Evolutionary conservation across 2,797 vertebrate species (phyloP), one percentile per base, ranked within the genome.

Genomic region (Falco cherrug): DNA sequence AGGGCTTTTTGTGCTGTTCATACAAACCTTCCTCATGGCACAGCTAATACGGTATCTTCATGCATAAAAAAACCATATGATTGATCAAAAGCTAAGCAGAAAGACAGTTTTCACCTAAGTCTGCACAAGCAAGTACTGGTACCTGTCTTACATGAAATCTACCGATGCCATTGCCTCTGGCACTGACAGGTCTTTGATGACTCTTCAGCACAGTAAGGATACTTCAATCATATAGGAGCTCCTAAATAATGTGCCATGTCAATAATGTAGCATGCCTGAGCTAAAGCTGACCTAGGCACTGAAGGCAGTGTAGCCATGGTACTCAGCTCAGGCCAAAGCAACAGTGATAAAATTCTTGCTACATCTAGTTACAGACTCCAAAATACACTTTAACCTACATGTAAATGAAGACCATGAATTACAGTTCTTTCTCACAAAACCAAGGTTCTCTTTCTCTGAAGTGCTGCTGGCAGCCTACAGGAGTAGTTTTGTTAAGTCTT

Each of bases 251-350:
- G 2, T 28, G 45, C 15, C 6, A 1, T 2, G 11, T 0, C 48
- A 6, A 1, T 13, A 28, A 11, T 0, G 3, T 3, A 39, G 26
- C 17, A 14, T 1, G 0, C n/a, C 59, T 14, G 0, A 19, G 25
- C 43, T 10, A 13, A 18, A 41, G 25, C 57, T 24, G 11, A 11
- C 24, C 85, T 8, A 48, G 71, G 25, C 33, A 4, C 56, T 6
- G 85, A 5, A 10, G 56, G 43, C 75, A 39, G 54, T 0, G 0
- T 0, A 13, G 57, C 33, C 17, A 0, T 0, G 16, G 35, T 6
- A 18, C 20, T 15, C 57, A 51, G 65, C 59, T 29, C 56, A 64
- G 50, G 31, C 60, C 84, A 15, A 9, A 76, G 56, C 53, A 90
- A 31, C 54, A 5, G 33, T 2, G 53, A 25, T 13, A 48, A 77